Evolutionary conservation across 2,888 invertebrate species (phyloP).

Genomic region (Elmis aenea): DNA sequence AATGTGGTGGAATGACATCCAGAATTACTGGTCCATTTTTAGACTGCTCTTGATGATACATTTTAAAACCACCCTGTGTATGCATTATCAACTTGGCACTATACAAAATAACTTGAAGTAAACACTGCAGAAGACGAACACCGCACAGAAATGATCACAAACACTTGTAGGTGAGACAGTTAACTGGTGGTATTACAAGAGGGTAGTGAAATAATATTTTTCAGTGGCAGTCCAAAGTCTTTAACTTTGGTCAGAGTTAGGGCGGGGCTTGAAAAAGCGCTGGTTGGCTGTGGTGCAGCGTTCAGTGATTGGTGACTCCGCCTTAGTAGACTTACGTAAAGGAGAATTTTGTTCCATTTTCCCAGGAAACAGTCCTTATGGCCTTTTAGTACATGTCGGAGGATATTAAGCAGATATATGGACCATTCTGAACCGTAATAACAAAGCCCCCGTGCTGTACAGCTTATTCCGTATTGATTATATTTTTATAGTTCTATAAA

Average conservation of each 20-base stretch:
- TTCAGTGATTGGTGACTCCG: slow-evolving; percentile 39
- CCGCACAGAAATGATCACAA: slow-evolving; percentile 1
- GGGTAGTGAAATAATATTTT: slow-evolving; percentile 12
- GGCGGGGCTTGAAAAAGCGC: slow-evolving; percentile 26
- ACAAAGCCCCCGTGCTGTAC: slow-evolving; percentile 19
- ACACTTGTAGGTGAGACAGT: background rate
- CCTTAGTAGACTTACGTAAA: slow-evolving; percentile 26
- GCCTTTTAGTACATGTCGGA: slow-evolving; percentile 44
- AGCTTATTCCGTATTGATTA: slow-evolving; percentile 43
- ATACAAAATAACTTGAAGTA: too few relatives aligned
- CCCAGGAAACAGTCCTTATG: slow-evolving; percentile 37
- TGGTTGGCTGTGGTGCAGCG: slow-evolving; percentile 41
- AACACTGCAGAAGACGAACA: slow-evolving; percentile 1
- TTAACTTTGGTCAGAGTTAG: slow-evolving; percentile 18
- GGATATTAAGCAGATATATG: slow-evolving; percentile 40
- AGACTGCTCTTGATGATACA: slow-evolving; percentile 37
- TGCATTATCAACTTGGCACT: slow-evolving; percentile 8
- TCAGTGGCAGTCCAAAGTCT: slow-evolving; percentile 12
- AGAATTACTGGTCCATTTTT: slow-evolving; percentile 52
- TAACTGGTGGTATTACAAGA: background rate
- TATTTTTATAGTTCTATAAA: slow-evolving; percentile 41
- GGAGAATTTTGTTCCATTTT: slow-evolving; percentile 29
- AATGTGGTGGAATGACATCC: slow-evolving; percentile 56
- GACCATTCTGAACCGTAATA: slow-evolving; percentile 37
- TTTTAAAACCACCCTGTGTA: slow-evolving; percentile 22